phyloP scores from a whole-genome alignment of 2,888 invertebrate species.

The Sussaba pulchella region DNA sequence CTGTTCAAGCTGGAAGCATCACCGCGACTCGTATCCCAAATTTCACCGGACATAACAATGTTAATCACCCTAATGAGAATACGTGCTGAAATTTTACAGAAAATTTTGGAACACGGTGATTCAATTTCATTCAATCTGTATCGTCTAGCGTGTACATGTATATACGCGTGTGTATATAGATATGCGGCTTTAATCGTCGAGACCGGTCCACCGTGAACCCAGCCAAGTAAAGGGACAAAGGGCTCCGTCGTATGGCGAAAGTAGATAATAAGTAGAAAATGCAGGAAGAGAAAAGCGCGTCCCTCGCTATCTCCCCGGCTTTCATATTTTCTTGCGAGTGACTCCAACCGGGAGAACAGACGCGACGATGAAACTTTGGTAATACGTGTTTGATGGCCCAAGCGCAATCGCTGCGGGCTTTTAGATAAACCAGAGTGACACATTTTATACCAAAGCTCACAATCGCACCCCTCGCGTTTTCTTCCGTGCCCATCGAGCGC shows the following conservation, averaged over 20 bases:
- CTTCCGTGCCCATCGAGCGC: conserved; percentile 3
- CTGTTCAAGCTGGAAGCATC: too few relatives aligned
- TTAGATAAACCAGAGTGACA: conserved; percentile 11
- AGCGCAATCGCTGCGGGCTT: conserved; percentile 3
- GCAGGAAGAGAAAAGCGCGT: conserved; percentile 11
- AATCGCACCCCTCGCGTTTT: neutral
- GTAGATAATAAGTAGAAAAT: conserved; percentile 23
- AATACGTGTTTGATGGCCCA: conserved; percentile 20
- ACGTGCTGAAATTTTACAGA: too few relatives aligned
- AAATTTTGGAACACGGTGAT: too few relatives aligned
- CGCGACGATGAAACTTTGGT: conserved; percentile 7
- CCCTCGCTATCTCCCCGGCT: neutral
- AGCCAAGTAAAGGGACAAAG: neutral
- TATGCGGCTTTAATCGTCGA: neutral
- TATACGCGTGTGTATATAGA: neutral
- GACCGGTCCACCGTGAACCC: neutral
- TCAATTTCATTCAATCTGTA: too few relatives aligned
- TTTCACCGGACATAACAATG: too few relatives aligned
- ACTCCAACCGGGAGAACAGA: neutral
- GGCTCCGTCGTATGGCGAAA: neutral
- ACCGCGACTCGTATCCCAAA: too few relatives aligned
- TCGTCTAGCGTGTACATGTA: neutral
- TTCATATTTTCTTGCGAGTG: conserved; percentile 7
- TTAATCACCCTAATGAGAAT: too few relatives aligned
- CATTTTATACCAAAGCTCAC: neutral